Conservation (phyloP, 2,797 vertebrate species). For the Characodon lateralis region DNA sequence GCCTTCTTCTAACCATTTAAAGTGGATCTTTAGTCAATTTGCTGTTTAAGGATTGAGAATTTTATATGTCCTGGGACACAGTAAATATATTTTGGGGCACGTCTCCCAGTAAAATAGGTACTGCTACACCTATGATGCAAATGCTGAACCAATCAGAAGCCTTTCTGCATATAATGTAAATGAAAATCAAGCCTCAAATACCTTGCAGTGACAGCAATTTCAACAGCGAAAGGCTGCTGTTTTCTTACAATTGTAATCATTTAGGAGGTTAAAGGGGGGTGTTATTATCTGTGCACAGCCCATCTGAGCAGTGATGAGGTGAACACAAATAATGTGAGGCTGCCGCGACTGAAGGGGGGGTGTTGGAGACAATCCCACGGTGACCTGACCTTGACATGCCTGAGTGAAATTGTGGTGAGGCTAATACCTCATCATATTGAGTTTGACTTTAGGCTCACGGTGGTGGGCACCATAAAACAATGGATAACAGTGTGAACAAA, state of each 20-base stretch:
- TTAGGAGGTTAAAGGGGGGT: constrained; percentile 75
- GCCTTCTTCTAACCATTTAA: neutral
- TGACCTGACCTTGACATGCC: constrained; percentile 83
- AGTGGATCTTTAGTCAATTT: neutral
- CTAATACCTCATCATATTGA: constrained; percentile 82
- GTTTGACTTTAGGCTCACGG: constrained; percentile 78
- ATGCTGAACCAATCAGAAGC: constrained; percentile 10
- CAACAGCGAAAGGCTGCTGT: constrained; percentile 45
- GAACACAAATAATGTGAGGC: constrained; percentile 76
- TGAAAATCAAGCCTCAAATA: constrained; percentile 27
- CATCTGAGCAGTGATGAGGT: constrained; percentile 78
- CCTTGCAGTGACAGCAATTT: constrained; percentile 9
- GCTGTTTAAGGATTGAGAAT: neutral
- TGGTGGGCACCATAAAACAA: constrained; percentile 77
- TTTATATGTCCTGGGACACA: neutral
- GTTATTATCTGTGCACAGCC: constrained; percentile 71
- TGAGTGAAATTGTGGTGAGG: constrained; percentile 75
- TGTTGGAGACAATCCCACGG: constrained; percentile 69
- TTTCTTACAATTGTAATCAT: constrained; percentile 71
- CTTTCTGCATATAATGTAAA: constrained; percentile 11
- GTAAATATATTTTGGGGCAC: neutral
- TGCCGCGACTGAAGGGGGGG: constrained; percentile 54
- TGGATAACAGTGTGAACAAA: constrained; percentile 78
- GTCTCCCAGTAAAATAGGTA: neutral
- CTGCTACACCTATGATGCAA: constrained; percentile 3